Conservation (phyloP, 2,888 invertebrate genomes). For the Monoplex corrugatus region DNA sequence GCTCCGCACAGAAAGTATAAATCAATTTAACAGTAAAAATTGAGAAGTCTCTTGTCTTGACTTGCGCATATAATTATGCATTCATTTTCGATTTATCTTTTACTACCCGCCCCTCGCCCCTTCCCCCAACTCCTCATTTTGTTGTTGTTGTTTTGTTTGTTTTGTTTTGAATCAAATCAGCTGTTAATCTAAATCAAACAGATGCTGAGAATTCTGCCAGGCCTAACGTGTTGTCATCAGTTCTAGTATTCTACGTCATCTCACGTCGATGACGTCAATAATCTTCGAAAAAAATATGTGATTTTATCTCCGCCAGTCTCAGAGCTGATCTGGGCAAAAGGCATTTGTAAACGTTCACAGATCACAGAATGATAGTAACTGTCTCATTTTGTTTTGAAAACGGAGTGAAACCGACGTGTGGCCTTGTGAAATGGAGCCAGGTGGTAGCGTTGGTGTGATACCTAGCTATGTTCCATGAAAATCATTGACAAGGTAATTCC, state of each 20-base stretch:
- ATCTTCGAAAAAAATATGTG: conserved; percentile 7
- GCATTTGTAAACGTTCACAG: background rate
- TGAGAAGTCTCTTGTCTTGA: too few relatives aligned
- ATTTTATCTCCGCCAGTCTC: background rate
- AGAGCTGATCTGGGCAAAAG: background rate
- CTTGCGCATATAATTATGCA: too few relatives aligned
- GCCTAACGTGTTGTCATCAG: background rate
- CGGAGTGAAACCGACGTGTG: background rate
- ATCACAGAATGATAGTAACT: background rate
- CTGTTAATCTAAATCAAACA: too few relatives aligned
- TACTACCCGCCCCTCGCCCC: too few relatives aligned
- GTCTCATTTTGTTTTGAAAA: background rate
- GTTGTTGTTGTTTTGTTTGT: too few relatives aligned
- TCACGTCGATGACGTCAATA: background rate
- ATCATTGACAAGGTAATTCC: background rate
- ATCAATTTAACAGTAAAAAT: too few relatives aligned
- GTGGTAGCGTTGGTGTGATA: background rate
- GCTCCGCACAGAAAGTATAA: too few relatives aligned
- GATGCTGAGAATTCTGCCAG: too few relatives aligned
- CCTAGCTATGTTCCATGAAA: background rate
- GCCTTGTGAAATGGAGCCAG: too few relatives aligned
- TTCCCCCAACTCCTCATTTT: too few relatives aligned
- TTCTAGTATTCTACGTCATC: background rate
- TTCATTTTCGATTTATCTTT: too few relatives aligned
- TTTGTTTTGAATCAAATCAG: too few relatives aligned